Conservation (phyloP, 2,113 vertebrate genomes). For the Hemichromis elongatus region DNA sequence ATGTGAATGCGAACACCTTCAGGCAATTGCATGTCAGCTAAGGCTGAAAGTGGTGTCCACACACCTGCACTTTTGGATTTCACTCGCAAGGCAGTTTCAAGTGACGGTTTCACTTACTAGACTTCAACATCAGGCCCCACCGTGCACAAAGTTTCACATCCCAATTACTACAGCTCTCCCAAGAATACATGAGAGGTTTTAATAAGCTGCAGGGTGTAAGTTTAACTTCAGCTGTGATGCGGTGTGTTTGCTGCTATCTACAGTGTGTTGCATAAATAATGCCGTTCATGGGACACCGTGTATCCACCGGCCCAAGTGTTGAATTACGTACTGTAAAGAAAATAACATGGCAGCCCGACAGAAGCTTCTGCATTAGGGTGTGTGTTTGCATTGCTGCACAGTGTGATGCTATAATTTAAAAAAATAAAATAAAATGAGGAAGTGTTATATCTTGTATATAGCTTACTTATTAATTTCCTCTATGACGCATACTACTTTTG, state of each 20-base stretch:
- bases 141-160: slow-evolving; percentile 44
- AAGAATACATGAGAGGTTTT: neutral
- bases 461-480: neutral
- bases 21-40: neutral
- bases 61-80: slow-evolving; percentile 49
- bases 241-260: neutral
- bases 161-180: neutral
- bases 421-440: neutral
- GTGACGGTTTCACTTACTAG: slow-evolving; percentile 47
- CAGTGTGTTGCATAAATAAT: slow-evolving; percentile 35
- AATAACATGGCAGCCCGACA: neutral
- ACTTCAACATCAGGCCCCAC: neutral
- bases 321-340: slow-evolving; percentile 9
- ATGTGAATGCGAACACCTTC: neutral
- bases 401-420: neutral
- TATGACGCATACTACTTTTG: neutral
- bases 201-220: neutral
- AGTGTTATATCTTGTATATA: neutral
- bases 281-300: neutral
- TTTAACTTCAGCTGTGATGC: neutral
- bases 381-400: neutral
- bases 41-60: slow-evolving; percentile 2
- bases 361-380: neutral
- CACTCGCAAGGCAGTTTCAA: slow-evolving; percentile 50
- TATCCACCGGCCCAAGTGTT: neutral